These are phyloP conservation scores for Adineta ricciae DNA, from an alignment of 2,888 invertebrate genomes.

Conservation along the genomic window DNA sequence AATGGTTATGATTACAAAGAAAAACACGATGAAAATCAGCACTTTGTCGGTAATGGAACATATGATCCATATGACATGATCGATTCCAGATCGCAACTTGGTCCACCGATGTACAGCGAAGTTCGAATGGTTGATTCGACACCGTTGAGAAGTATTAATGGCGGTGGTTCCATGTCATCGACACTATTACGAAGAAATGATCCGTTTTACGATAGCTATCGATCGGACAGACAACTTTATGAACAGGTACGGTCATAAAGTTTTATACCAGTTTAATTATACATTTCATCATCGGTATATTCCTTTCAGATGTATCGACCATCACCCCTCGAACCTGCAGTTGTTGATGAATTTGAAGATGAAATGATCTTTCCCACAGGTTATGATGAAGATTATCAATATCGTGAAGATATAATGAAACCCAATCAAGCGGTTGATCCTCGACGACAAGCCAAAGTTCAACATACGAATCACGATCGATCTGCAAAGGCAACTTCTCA, in stretches of 20 bases:
- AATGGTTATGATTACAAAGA: background rate
- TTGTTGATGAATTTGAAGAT: slow-evolving; percentile 17
- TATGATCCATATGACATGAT: slow-evolving; percentile 14
- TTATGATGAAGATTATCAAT: slow-evolving; percentile 19
- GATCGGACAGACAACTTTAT: background rate
- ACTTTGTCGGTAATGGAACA: background rate
- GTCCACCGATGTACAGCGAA: slow-evolving; percentile 8
- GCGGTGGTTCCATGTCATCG: slow-evolving; percentile 6
- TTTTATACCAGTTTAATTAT: background rate
- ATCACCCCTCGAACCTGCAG: background rate
- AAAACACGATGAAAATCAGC: background rate
- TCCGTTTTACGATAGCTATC: background rate
- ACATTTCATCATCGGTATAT: background rate
- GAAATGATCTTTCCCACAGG: slow-evolving; percentile 16
- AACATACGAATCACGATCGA: background rate
- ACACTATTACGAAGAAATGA: background rate
- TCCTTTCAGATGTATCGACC: background rate
- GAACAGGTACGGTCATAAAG: background rate
- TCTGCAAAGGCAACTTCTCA: no score
- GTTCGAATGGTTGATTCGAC: background rate
- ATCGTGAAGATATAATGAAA: slow-evolving; percentile 7
- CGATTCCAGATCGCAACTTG: background rate
- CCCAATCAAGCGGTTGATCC: slow-evolving; percentile 19
- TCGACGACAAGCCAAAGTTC: background rate
- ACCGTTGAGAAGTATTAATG: background rate